A percentile compares a stretch with the other conserved stretches of the same genome.
Evolutionary conservation across 2,113 vertebrate genomes (phyloP).

Genomic region (Sphyrna mokarran): DNA sequence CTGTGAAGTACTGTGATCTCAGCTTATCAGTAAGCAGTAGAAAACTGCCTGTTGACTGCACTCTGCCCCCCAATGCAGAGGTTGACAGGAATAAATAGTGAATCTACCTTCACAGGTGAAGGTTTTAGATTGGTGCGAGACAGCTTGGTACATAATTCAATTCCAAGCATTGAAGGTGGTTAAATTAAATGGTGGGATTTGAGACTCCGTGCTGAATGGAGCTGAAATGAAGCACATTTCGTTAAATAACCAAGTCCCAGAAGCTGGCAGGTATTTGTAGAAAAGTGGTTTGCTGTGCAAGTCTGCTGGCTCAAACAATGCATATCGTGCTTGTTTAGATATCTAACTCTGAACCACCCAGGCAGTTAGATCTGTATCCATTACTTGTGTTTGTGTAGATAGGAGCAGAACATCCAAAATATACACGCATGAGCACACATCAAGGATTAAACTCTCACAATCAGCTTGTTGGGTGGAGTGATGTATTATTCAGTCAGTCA

Average conservation of each 20-base stretch:
- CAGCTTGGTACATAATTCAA: neutral
- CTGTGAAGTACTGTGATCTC: neutral
- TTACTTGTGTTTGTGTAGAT: slow-evolving; percentile 26
- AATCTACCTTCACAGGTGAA: neutral
- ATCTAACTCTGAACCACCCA: slow-evolving; percentile 19
- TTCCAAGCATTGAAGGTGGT: neutral
- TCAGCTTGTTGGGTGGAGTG: neutral
- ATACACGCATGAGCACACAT: neutral
- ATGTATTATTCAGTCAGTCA: neutral
- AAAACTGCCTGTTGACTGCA: neutral
- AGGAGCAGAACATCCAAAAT: neutral
- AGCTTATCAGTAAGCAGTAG: neutral
- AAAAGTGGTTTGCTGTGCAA: neutral
- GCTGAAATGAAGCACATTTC: neutral
- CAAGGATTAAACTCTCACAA: neutral
- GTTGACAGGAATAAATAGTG: neutral
- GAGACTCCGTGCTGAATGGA: neutral
- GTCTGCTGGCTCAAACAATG: neutral
- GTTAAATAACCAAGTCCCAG: neutral
- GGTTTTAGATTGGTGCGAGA: neutral
- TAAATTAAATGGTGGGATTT: neutral
- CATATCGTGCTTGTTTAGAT: neutral
- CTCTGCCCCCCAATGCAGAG: neutral
- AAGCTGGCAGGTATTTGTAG: neutral
- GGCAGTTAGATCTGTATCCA: slow-evolving; percentile 13